Base-by-base conservation (phyloP, 2,797 vertebrate species). In the Nyctalus aviator region DNA sequence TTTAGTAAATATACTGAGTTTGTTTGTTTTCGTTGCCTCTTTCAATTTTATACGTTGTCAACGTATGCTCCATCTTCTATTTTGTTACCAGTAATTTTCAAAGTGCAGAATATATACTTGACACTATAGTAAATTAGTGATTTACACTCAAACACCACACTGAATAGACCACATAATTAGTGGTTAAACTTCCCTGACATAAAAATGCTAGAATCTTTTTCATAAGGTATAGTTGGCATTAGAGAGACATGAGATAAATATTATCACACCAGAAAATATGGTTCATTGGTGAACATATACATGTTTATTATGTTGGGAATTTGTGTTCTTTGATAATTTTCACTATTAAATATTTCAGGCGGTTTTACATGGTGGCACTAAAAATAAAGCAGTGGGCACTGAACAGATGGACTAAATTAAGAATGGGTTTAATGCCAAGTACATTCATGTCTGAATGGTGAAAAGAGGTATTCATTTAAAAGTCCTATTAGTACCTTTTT, bases 331-430 rank as follows among this genome's bases (percentile, higher is more conserved):
- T 96, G 92, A 69, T 95, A 81, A 97, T 96, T 95, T 97, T 91
- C 93, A 86, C 71, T 90, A 50, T 71, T 95, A 75, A 93, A 88
- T 97, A 89, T 96, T 73, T 97, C 68, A 94, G 4, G 93, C 96
- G 62, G 57, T 68, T 96, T 94, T 94, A 95, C 97, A 94, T 91
- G 94, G 32, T 94, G 88, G 30, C 83, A 95, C 79, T 91, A 95
- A 96, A 95, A 90, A 95, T 95, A 94, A 84, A 95, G 48, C 93
- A 89, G 50, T 76, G 81, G 37, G n/a, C 82, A 94, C 3, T 90
- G 68, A 94, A 96, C 78, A 98, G 97, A 97, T 95, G 78, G 95
- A 93, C 46, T 91, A 78, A 98, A 97, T 97, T 97, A 98, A 97
- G 95, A 95, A 53, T 0, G 27, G 1, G 72, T 97, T 97, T 9